Conservation (phyloP, 1,140 invertebrate species). For the Bombus ignitus region DNA sequence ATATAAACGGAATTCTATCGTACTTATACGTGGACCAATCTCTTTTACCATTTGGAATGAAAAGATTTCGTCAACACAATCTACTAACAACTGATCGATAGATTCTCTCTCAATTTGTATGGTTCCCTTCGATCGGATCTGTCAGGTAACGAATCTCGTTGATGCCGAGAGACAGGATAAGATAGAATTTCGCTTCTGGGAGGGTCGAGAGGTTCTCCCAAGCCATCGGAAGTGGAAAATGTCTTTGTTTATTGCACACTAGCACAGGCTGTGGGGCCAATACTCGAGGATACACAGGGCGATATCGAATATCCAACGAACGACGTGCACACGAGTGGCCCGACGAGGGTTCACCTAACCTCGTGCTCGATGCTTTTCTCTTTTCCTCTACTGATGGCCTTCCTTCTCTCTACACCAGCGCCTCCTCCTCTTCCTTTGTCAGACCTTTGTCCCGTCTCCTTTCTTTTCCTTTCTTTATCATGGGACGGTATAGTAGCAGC, state of each 20-base stretch:
- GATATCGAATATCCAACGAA: constrained; percentile 65
- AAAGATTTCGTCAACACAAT: neutral
- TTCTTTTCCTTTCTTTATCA: constrained; percentile 67
- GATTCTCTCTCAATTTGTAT: neutral
- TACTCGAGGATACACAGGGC: constrained; percentile 50
- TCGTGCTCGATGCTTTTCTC: constrained; percentile 63
- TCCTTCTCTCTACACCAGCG: neutral
- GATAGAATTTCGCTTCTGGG: constrained; percentile 60
- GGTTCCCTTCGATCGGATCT: neutral
- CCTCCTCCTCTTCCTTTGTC: constrained; percentile 61
- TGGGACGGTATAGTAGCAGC: constrained; percentile 25
- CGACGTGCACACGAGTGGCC: constrained; percentile 57
- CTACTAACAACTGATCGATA: neutral
- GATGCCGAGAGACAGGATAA: constrained; percentile 48
- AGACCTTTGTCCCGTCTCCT: constrained; percentile 68
- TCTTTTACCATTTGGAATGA: neutral
- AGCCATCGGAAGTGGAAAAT: constrained; percentile 76
- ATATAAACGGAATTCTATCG: neutral
- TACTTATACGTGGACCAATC: neutral
- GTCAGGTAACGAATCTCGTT: neutral
- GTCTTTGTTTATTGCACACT: constrained; percentile 73
- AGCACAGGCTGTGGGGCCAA: constrained; percentile 40
- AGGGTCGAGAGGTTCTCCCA: constrained; percentile 12
- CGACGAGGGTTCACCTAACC: constrained; percentile 57
- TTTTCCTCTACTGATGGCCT: constrained; percentile 34